These are phyloP conservation scores for Eustalomyia histrio DNA, from an alignment of 2,888 invertebrate species.

Conservation along the genomic window DNA sequence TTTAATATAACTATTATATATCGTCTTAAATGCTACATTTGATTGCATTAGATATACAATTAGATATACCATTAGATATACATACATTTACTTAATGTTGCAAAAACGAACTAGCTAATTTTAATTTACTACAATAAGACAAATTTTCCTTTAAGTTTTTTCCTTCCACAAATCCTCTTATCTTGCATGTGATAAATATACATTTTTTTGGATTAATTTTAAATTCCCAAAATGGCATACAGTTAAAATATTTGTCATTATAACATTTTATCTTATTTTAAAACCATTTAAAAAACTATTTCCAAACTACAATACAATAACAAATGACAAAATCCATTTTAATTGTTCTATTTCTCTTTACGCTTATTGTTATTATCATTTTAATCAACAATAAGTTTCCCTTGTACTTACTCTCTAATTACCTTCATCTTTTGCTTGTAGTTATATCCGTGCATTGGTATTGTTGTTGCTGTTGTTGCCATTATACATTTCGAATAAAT, in stretches of 20 bases:
- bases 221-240: not conserved
- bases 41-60: no score
- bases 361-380: slow-evolving; percentile 39
- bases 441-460: slow-evolving; percentile 24
- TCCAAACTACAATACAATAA: slow-evolving; percentile 29
- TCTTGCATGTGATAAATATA: slow-evolving; percentile 40
- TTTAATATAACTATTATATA: no score
- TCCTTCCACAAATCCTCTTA: slow-evolving; percentile 11
- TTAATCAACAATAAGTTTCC: slow-evolving; percentile 55
- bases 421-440: slow-evolving; percentile 42
- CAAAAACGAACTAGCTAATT: no score
- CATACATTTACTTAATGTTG: no score
- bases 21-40: no score
- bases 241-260: slow-evolving; percentile 12
- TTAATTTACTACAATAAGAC: no score
- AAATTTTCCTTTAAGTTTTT: no score
- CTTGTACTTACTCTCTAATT: slow-evolving; percentile 45
- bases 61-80: no score
- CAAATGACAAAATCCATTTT: slow-evolving; percentile 40
- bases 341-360: slow-evolving; percentile 44
- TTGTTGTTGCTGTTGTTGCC: slow-evolving; percentile 8
- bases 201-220: slow-evolving; percentile 12
- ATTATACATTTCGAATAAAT: slow-evolving; percentile 41
- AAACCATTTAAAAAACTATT: slow-evolving; percentile 38
- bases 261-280: not conserved